phyloP scores from a whole-genome alignment of 2,888 invertebrate genomes.

The Trachelus troglodyta region DNA sequence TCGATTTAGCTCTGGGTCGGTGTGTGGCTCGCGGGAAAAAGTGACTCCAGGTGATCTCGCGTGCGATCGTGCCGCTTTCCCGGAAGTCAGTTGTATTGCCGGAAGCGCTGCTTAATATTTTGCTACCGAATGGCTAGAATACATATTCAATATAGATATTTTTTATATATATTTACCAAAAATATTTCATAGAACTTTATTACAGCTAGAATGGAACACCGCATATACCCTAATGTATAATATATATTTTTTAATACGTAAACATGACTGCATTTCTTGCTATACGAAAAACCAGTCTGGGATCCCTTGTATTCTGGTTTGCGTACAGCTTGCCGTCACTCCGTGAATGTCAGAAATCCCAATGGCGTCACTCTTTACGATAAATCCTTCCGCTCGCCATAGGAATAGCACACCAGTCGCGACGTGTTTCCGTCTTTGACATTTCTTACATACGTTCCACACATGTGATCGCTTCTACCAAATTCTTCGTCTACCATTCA shows the following conservation, averaged over 20 bases:
- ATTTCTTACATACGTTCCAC: not conserved
- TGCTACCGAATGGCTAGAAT: not conserved
- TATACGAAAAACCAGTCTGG: not conserved
- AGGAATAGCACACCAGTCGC: not conserved
- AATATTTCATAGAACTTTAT: no score
- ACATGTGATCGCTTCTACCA: not conserved
- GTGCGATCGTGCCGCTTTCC: not conserved
- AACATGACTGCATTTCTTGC: not conserved
- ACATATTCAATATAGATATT: not conserved
- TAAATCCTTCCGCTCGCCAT: slow-evolving; percentile 7
- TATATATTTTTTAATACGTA: not conserved
- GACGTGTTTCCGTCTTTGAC: not conserved
- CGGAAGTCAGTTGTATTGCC: not conserved
- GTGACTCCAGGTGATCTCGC: not conserved
- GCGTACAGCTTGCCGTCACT: not conserved
- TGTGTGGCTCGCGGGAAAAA: slow-evolving; percentile 14
- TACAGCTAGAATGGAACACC: no score
- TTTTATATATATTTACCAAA: not conserved
- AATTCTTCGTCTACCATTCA: not conserved
- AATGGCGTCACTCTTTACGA: slow-evolving; percentile 19
- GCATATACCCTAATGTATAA: no score
- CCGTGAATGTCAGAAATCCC: slow-evolving; percentile 22
- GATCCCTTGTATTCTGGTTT: not conserved
- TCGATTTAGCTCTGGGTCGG: slow-evolving; percentile 13
- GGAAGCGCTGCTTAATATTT: not conserved